Conservation (phyloP, 2,888 invertebrate genomes). For the Andrena chrysosceles region DNA sequence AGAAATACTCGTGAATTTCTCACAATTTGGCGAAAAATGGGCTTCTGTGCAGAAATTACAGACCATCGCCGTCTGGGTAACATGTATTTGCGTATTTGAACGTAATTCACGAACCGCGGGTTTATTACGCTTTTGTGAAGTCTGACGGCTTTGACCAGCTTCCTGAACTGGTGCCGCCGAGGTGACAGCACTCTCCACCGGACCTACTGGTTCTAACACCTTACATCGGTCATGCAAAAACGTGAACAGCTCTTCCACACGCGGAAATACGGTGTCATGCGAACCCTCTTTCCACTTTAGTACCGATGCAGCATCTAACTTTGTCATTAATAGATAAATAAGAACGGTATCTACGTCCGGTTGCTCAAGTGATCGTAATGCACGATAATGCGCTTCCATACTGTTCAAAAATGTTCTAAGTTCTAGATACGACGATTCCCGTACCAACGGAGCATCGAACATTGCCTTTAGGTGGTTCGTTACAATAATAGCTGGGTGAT, state of each 20-base stretch:
- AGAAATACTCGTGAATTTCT: not conserved
- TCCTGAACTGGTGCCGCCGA: not conserved
- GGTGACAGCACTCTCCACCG: not conserved
- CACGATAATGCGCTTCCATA: not conserved
- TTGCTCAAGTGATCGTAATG: not conserved
- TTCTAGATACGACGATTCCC: not conserved
- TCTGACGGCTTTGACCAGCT: not conserved
- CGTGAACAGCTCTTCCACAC: not conserved
- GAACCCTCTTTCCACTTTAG: not conserved
- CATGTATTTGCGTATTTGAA: not conserved
- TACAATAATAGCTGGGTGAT: conserved; percentile 19
- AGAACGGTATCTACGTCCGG: not conserved
- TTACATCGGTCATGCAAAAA: not conserved
- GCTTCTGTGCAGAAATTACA: not conserved
- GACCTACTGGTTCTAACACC: not conserved
- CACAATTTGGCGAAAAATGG: not conserved
- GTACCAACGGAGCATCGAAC: not conserved
- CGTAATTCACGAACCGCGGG: not conserved
- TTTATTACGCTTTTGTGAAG: not conserved
- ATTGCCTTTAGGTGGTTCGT: conserved; percentile 5
- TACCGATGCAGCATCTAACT: not conserved
- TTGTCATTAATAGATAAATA: not conserved
- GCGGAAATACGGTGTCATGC: not conserved
- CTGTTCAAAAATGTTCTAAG: not conserved
- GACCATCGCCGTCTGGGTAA: not conserved